Percentiles rank a stretch among this genome's conserved stretches.
Conservation (phyloP, 1,140 invertebrate species). For the Aphaenogaster ashmeadi region DNA sequence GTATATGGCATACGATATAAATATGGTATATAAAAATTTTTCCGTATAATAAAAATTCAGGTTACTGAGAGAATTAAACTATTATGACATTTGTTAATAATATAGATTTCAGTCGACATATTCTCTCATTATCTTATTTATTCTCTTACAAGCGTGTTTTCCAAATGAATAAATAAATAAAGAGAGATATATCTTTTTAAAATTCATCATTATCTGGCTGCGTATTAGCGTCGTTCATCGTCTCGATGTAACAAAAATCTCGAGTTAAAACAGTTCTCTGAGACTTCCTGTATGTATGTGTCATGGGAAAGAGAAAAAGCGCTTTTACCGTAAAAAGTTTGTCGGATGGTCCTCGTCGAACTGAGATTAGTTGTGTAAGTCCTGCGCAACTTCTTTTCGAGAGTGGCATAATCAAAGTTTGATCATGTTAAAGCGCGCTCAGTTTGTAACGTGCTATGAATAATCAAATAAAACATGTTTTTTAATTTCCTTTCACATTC, state of each 20-base stretch:
- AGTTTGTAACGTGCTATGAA: conserved; percentile 47
- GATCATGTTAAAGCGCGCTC: conserved; percentile 50
- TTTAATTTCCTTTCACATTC: conserved; percentile 35
- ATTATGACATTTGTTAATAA: not conserved
- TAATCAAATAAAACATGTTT: conserved; percentile 43
- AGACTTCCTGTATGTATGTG: conserved; percentile 26
- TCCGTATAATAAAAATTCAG: not conserved
- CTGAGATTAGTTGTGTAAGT: conserved; percentile 57
- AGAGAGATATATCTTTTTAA: not conserved
- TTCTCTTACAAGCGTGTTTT: not conserved
- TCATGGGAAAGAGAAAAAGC: not conserved
- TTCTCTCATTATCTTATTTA: not conserved
- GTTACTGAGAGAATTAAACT: not conserved
- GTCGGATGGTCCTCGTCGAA: conserved; percentile 37
- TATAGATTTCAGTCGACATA: not conserved
- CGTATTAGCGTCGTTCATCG: not conserved
- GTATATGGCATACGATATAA: not conserved
- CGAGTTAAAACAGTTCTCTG: not conserved
- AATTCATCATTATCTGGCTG: not conserved
- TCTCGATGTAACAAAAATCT: conserved; percentile 27
- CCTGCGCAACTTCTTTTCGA: conserved; percentile 43
- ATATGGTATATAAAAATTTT: not conserved
- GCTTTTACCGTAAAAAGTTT: conserved; percentile 40
- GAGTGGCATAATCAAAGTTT: conserved; percentile 59
- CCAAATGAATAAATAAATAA: not conserved